Evolutionary conservation across 2,888 invertebrate genomes (phyloP), one percentile per base, ranked within the genome.

Genomic region (Pegoplata infirma): DNA sequence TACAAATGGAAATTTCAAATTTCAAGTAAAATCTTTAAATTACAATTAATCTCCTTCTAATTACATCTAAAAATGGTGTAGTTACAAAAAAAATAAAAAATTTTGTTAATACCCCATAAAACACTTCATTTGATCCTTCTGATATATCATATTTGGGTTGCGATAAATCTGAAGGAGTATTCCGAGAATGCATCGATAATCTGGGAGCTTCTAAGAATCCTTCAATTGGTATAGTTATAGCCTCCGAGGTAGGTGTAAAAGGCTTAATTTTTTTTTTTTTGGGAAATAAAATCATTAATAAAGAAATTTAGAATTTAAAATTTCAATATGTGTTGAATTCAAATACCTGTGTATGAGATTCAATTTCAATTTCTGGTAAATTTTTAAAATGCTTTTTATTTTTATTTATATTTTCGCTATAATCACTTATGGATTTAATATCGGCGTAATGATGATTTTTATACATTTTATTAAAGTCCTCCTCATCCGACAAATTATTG

Each of bases 101-200:
- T n/a, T n/a, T n/a, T n/a, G 28, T 7, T 23, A 23, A 51, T 56
- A 77, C 72, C 68, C 36, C 53, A 46, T 51, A 44, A 17, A 78
- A 96, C 51, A 96, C 95, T 3, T 95, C 95, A 86, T 94, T 95
- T 80, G 95, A 95, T 82, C 95, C 96, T 83, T 94, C 94, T n/a
- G 94, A 94, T 68, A 93, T 96, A 10, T 67, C 67, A 81, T 58
- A 79, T 61, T 12, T 92, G 92, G 21, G 92, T 92, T 23, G 93
- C 91, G 75, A 67, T 16, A 75, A 25, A 58, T 79, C 75, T 14
- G 71, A 79, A 32, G 25, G 61, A 4, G 71, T 46, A 10, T 8
- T 56, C 3, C 6, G 95, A 95, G 95, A 95, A 83, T 93, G 93
- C 88, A 96, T 93, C 0, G 96, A 96, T 83, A 96, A 94, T 58